Evolutionary conservation across 2,113 vertebrate genomes (phyloP), one percentile per base, ranked within the genome.

Genomic region (Copsychus sechellarum): DNA sequence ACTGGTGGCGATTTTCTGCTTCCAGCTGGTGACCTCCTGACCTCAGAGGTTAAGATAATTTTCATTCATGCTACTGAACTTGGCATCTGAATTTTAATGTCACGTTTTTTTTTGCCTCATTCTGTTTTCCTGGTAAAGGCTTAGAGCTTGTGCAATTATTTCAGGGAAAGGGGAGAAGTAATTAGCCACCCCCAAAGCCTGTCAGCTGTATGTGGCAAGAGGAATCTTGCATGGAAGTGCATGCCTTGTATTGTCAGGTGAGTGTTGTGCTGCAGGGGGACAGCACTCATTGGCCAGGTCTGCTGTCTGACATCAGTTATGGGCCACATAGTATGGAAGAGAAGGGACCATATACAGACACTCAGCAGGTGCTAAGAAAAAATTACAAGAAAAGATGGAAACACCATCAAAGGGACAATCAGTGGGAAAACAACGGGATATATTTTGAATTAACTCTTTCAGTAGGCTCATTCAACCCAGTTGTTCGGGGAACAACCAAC

Each of bases 41-140:
- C 94, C 94, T 95, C 61, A 77, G 94, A 96, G 90, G 94, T 97
- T 96, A 96, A 91, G 92, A 96, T 67, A 93, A 90, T 96, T 98
- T 98, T 97, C 74, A 93, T 95, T 96, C 91, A 85, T 85, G 95
- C 97, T 97, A 95, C 95, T 96, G 96, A 97, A 97, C 77, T 97
- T 98, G 96, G 96, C 96, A 94, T 97, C 81, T 88, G 65, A 96
- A 87, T 89, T 88, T 95, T 95, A 95, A 87, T 90, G 78, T 83
- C 66, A 95, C 36, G 10, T 58, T 86, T 92, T 86, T 92, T 95
- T 95, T 93, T 88, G 54, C 48, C 50, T 96, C 45, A 8, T 8
- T 34, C 60, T 20, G 16, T 88, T 94, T 87, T 76, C 43, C 67
- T 51, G 33, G 36, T 74, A 60, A 74, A 87, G 45, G 29, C 57